These are phyloP conservation scores for Cliona cf. orientalis DNA, from an alignment of 37 sponge, comb jelly and placozoan genomes.

Conservation along the genomic window DNA sequence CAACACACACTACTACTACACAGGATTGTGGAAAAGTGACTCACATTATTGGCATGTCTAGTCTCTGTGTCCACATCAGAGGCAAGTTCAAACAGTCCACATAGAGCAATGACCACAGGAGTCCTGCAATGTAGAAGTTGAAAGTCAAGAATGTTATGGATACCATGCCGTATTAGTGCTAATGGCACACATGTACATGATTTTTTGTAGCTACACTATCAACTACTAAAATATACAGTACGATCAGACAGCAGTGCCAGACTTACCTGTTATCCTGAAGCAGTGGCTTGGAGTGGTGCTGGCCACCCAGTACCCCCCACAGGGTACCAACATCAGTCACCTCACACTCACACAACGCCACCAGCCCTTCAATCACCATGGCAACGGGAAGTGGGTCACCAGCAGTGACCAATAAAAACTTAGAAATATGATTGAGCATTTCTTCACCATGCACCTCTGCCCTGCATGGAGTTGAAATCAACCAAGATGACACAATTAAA, in stretches of 20 bases:
- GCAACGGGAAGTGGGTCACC: conserved; percentile 21
- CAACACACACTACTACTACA: too few relatives aligned
- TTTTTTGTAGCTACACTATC: background rate
- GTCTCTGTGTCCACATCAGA: conserved; percentile 2
- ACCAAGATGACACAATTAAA: too few relatives aligned
- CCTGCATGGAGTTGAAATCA: too few relatives aligned
- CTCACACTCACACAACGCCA: conserved; percentile 24
- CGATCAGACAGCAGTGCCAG: background rate
- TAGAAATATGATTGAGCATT: conserved; percentile 26
- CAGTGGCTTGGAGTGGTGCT: too few relatives aligned
- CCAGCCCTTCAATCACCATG: conserved; percentile 47
- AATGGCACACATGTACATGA: background rate
- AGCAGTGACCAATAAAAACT: background rate
- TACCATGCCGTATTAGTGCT: background rate
- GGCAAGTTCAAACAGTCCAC: conserved; percentile 29
- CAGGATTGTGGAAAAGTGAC: too few relatives aligned
- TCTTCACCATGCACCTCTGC: conserved; percentile 54
- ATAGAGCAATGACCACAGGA: background rate
- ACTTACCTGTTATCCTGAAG: conserved; percentile 12
- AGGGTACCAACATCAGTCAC: conserved; percentile 51
- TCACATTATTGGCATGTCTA: conserved; percentile 36
- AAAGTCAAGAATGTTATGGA: background rate
- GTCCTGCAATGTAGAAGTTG: conserved; percentile 4
- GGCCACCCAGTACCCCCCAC: conserved; percentile 42
- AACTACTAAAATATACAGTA: background rate